These are phyloP conservation scores for Tachystola acroxantha DNA, from an alignment of 2,888 invertebrate genomes.

Conservation along the genomic window DNA sequence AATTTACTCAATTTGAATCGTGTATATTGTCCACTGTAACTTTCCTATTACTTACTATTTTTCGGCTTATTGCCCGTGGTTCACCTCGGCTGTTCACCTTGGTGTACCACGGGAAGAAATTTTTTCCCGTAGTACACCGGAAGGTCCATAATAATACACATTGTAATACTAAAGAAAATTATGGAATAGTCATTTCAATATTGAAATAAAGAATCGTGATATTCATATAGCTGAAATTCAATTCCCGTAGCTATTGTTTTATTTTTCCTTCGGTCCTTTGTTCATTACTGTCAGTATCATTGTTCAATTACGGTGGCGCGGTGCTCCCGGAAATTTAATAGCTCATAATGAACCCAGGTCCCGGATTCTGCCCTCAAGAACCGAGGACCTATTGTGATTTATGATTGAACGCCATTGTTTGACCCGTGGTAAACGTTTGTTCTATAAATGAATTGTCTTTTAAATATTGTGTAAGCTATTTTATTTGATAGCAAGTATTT, in stretches of 20 bases:
- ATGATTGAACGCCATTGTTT: not conserved
- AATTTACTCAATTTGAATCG: too few species aligned
- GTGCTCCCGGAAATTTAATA: conserved; percentile 5
- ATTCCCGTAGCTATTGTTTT: conserved; percentile 2
- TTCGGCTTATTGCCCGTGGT: too few species aligned
- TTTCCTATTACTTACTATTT: too few species aligned
- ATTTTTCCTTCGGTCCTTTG: conserved; percentile 3
- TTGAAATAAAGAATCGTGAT: too few species aligned
- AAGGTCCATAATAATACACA: too few species aligned
- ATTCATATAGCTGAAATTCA: conserved; percentile 1
- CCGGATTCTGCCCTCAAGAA: not conserved
- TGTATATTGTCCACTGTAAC: too few species aligned
- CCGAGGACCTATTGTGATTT: not conserved
- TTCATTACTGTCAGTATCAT: not conserved
- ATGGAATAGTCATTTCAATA: too few species aligned
- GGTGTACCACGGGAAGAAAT: too few species aligned
- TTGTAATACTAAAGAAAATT: too few species aligned
- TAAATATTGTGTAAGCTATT: not conserved
- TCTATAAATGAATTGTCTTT: not conserved
- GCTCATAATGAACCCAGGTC: conserved; percentile 6
- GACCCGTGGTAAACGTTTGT: not conserved
- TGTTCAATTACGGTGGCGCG: conserved; percentile 3
- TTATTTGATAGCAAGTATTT: too few species aligned
- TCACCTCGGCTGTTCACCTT: too few species aligned
- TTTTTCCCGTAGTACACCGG: too few species aligned